Conservation (phyloP, 2,797 vertebrate genomes). For the Silurus lanzhouensis region DNA sequence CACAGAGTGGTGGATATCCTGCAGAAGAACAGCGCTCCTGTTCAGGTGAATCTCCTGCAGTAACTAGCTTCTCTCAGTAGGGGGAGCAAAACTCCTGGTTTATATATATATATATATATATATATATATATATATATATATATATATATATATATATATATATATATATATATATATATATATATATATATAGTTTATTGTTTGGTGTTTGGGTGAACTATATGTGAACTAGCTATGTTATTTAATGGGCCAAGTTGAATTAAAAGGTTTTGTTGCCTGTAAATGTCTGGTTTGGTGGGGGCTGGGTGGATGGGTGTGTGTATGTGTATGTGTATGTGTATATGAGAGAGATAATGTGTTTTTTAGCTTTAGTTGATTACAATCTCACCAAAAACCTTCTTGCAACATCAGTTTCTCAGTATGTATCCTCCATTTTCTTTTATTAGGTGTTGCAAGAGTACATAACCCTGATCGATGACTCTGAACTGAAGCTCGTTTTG, state of each 20-base stretch:
- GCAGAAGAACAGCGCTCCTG: constrained; percentile 89
- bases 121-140: too few relatives aligned
- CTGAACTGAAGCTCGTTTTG: constrained; percentile 80
- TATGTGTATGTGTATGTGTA: too few relatives aligned
- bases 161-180: too few relatives aligned
- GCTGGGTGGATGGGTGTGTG: too few relatives aligned
- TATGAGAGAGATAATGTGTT: neutral
- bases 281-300: too few relatives aligned
- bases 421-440: neutral
- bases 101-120: too few relatives aligned
- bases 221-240: neutral
- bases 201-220: too few relatives aligned
- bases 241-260: neutral
- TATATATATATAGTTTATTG: too few relatives aligned
- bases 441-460: constrained; percentile 89
- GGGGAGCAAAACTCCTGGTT: neutral
- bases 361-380: neutral
- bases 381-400: neutral
- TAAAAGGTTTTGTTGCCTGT: neutral
- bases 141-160: too few relatives aligned
- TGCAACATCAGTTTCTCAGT: too few relatives aligned
- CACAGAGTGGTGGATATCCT: constrained; percentile 91
- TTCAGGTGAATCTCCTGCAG: constrained; percentile 71
- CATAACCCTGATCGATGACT: constrained; percentile 85
- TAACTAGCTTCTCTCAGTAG: constrained; percentile 10